phyloP scores from a whole-genome alignment of 2,888 invertebrate genomes.

The Smittia sp. region DNA sequence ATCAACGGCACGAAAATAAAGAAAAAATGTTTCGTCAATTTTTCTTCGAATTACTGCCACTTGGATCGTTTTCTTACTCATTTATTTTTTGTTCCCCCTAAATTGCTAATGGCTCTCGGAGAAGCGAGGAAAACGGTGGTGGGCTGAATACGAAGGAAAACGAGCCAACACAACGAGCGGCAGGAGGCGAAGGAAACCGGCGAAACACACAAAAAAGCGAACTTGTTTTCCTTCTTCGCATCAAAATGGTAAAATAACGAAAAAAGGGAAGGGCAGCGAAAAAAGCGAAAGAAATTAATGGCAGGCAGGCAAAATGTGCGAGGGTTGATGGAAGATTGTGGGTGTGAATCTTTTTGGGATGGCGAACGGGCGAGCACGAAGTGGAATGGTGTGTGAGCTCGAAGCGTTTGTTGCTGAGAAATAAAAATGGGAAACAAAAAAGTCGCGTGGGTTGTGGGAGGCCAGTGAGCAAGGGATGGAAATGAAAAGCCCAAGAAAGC shows the following conservation, averaged over 20 bases:
- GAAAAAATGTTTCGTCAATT: slow-evolving; percentile 28
- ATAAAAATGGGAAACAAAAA: neutral
- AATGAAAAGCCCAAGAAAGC: neutral
- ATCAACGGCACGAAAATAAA: neutral
- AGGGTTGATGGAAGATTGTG: slow-evolving; percentile 22
- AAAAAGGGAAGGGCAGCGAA: slow-evolving; percentile 22
- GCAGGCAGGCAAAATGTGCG: slow-evolving; percentile 25
- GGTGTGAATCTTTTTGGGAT: neutral
- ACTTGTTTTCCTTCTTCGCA: neutral
- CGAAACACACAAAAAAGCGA: neutral
- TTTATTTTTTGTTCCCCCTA: slow-evolving; percentile 4
- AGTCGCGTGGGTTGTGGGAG: neutral
- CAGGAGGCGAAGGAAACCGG: neutral
- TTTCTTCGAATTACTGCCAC: slow-evolving; percentile 27
- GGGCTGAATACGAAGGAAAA: neutral
- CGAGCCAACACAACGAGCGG: neutral
- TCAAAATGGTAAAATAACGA: slow-evolving; percentile 8
- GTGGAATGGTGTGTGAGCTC: neutral
- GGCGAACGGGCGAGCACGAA: neutral
- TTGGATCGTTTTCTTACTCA: slow-evolving; percentile 17
- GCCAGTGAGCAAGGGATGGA: neutral
- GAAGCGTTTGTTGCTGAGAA: neutral
- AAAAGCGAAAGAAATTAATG: slow-evolving; percentile 27
- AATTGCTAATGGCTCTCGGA: slow-evolving; percentile 15
- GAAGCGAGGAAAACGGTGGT: neutral